Base-by-base conservation (phyloP, 2,113 vertebrate species). In the Tenrec ecaudatus region DNA sequence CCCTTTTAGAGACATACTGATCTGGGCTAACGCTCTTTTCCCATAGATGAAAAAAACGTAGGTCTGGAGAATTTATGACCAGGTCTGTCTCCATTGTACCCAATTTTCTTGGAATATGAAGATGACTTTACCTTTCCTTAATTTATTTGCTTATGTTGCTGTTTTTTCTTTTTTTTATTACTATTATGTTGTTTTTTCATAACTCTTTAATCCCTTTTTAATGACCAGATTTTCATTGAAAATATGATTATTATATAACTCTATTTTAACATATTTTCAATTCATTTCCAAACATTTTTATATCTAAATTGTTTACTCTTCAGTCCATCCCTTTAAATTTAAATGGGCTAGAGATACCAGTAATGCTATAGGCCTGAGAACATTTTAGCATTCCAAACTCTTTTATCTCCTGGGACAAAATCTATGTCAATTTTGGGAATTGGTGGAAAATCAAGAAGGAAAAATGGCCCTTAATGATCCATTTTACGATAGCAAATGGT, bases 401-500 rank as follows among this genome's bases (percentile, higher is more conserved):
- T 10, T 85, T 66, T 79, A 20, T 43, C 19, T 82, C 36, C 2
- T 62, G 79, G 36, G 14, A 76, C 58, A 87, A 92, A 89, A 66
- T 64, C 6, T 64, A 64, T 64, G 31, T 33, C 3, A 17, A 16
- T 88, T 89, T 53, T 57, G 11, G 40, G 64, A 15, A 83, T 69
- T 15, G 3, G 14, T 73, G 19, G 87, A 92, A 86, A 82, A 20
- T 38, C 58, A 81, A 88, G 33, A 64, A 84, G 76, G 16, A 84
- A 85, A 88, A 82, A 31, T 33, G 38, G 6, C 38, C 75, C 23
- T 6, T 40, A 12, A 38, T 25, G 77, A 27, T 60, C 22, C 6
- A 83, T 64, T 89, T 95, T 88, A 31, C 12, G 86, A 9, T 29
- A 17, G 23, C 31, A 47, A 86, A 58, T 80, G 20, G 88, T 77